These are phyloP conservation scores for Sinocyclocheilus anophthalmus DNA, from an alignment of 2,113 vertebrate genomes.

Conservation along the genomic window DNA sequence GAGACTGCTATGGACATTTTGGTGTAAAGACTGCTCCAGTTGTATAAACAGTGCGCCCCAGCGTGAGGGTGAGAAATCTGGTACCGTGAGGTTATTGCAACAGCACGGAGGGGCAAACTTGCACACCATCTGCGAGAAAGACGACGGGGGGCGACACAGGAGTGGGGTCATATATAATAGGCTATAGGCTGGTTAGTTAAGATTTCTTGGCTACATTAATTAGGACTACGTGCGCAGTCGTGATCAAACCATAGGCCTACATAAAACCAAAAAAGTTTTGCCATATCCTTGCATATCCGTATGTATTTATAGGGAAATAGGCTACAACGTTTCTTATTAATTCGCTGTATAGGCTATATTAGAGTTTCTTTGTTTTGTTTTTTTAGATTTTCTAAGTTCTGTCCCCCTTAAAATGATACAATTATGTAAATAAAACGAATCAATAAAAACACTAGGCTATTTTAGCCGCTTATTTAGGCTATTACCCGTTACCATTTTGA, in stretches of 20 bases:
- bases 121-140: slow-evolving; percentile 82
- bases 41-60: slow-evolving; percentile 76
- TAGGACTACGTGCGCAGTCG: not conserved
- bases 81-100: slow-evolving; percentile 72
- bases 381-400: not conserved
- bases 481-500: not conserved
- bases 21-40: slow-evolving; percentile 79
- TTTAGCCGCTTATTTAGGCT: too few species aligned
- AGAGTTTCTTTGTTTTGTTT: not conserved
- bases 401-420: not conserved
- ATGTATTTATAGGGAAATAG: not conserved
- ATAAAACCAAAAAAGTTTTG: not conserved
- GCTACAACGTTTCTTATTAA: not conserved
- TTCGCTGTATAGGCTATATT: not conserved
- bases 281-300: not conserved
- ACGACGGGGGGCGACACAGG: slow-evolving; percentile 60
- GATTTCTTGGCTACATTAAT: not conserved
- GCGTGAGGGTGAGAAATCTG: slow-evolving; percentile 67
- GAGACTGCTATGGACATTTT: slow-evolving; percentile 54
- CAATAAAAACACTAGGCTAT: not conserved
- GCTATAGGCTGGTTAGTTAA: slow-evolving; percentile 54
- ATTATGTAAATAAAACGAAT: not conserved
- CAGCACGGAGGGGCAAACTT: slow-evolving; percentile 82
- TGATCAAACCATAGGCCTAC: not conserved
- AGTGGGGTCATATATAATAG: slow-evolving; percentile 54